Percentiles rank a stretch among this genome's conserved stretches.
These are phyloP conservation scores for Protobothrops mucrosquamatus DNA, from an alignment of 2,113 vertebrate genomes.

Conservation along the genomic window DNA sequence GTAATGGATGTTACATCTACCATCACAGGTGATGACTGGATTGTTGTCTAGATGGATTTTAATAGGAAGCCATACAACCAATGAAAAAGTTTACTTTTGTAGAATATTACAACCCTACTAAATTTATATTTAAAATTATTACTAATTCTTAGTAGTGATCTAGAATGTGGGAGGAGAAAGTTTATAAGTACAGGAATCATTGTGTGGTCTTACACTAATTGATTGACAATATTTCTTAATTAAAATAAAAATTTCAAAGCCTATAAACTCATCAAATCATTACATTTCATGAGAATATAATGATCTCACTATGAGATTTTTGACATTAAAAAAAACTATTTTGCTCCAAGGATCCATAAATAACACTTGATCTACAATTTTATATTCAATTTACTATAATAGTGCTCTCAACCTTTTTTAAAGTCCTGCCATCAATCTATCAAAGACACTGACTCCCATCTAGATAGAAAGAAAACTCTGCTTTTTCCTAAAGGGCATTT, in stretches of 20 bases:
- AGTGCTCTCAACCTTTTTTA: not conserved
- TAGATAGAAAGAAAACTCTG: not conserved
- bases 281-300: not conserved
- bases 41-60: slow-evolving; percentile 8
- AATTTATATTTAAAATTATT: not conserved
- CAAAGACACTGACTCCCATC: not conserved
- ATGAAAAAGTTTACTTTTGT: not conserved
- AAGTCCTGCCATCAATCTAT: not conserved
- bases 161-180: not conserved
- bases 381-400: not conserved
- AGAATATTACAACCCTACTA: not conserved
- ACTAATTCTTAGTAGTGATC: not conserved
- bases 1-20: not conserved
- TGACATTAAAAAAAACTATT: not conserved
- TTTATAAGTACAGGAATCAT: not conserved
- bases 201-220: not conserved
- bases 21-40: not conserved
- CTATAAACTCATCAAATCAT: not conserved
- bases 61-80: not conserved
- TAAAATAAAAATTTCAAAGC: not conserved
- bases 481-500: not conserved
- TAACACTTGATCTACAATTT: not conserved
- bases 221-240: not conserved
- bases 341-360: not conserved
- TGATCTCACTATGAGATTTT: not conserved